A percentile compares a stretch with the other conserved stretches of the same genome.
Conservation (phyloP, 2,888 invertebrate species). For the Muscina levida region DNA sequence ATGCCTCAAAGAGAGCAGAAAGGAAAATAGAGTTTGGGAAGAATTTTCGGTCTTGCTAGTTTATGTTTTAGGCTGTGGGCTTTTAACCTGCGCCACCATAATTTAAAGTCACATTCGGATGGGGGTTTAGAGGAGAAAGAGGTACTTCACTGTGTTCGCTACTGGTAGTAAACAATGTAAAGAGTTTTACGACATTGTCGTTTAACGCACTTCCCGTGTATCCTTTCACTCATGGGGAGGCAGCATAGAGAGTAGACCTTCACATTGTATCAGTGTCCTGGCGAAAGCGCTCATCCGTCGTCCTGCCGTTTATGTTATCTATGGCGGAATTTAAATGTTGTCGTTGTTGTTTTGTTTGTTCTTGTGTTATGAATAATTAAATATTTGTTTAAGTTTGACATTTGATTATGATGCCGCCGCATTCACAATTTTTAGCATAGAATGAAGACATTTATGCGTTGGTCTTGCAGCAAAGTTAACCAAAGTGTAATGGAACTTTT, state of each 20-base stretch:
- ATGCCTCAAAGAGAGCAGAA: not conserved
- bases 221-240: constrained; percentile 69
- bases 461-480: too few relatives aligned
- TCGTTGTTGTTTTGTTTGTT: constrained; percentile 68
- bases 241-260: too few relatives aligned
- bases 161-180: constrained; percentile 74
- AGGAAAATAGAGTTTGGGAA: not conserved
- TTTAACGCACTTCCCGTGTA: constrained; percentile 58
- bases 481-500: too few relatives aligned
- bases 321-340: constrained; percentile 29
- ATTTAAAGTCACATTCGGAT: constrained; percentile 67
- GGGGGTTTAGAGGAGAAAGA: too few relatives aligned
- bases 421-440: not conserved
- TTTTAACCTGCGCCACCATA: constrained; percentile 78
- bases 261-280: constrained; percentile 36
- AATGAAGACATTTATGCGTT: not conserved
- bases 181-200: constrained; percentile 77
- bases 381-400: constrained; percentile 73
- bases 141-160: too few relatives aligned
- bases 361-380: constrained; percentile 79
- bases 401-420: constrained; percentile 56
- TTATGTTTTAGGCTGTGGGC: constrained; percentile 76
- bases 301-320: constrained; percentile 31
- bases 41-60: constrained; percentile 64
- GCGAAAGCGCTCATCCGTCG: constrained; percentile 60